phyloP scores from a whole-genome alignment of 1,140 invertebrate genomes.

The Drosophila lowei region DNA sequence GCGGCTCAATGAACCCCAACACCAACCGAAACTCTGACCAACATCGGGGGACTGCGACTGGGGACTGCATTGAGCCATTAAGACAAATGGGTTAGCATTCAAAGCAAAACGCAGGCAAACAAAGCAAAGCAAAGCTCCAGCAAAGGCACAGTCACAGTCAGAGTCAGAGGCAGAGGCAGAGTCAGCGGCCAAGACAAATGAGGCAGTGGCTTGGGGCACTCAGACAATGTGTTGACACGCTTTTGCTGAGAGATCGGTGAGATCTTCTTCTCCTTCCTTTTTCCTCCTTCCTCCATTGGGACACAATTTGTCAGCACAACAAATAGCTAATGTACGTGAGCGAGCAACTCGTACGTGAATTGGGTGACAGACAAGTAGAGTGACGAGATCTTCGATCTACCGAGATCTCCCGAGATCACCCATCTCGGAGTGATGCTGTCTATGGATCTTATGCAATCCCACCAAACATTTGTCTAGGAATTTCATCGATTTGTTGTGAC shows the following conservation, averaged over 20 bases:
- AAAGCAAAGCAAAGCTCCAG: constrained; percentile 37
- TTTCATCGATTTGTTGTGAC: constrained; percentile 52
- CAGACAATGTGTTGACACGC: constrained; percentile 75
- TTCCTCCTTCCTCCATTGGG: constrained; percentile 19
- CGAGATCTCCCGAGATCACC: constrained; percentile 15
- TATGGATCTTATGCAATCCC: constrained; percentile 26
- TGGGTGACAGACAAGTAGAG: constrained; percentile 56
- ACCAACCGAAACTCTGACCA: constrained; percentile 19
- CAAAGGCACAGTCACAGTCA: background rate
- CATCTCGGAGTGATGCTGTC: constrained; percentile 17
- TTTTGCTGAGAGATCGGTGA: constrained; percentile 35
- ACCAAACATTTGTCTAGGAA: constrained; percentile 51
- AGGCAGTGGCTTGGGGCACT: constrained; percentile 51
- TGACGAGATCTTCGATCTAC: constrained; percentile 17
- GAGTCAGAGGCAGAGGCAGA: constrained; percentile 21
- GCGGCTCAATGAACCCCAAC: constrained; percentile 11
- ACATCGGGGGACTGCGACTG: constrained; percentile 7
- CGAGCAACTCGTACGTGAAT: constrained; percentile 63
- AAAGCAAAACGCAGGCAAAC: constrained; percentile 45
- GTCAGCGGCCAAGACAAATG: constrained; percentile 68
- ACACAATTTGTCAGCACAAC: constrained; percentile 69
- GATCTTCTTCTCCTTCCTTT: too few relatives aligned
- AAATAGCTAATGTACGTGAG: constrained; percentile 69
- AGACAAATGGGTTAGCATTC: constrained; percentile 67
- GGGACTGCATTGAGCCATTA: constrained; percentile 62